These are phyloP conservation scores for Camponotus vicinus DNA, from an alignment of 1,140 invertebrate genomes.

Conservation along the genomic window DNA sequence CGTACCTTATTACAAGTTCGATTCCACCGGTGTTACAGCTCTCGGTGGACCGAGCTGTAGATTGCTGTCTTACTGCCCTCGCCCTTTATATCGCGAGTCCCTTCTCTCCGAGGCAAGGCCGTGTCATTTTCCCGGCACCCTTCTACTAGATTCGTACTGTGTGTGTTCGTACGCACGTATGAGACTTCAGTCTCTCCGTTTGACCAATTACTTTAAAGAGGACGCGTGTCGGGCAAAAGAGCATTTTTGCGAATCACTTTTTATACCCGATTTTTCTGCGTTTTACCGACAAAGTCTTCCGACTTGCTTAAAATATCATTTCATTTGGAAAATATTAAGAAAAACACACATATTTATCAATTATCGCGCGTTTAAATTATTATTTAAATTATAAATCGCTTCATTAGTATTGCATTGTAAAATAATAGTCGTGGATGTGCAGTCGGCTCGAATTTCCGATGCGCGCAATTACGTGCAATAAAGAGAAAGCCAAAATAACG, in stretches of 20 bases:
- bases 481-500: constrained; percentile 62
- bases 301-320: background rate
- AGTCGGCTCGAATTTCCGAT: constrained; percentile 42
- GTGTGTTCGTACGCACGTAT: too few relatives aligned
- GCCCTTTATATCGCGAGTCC: constrained; percentile 65
- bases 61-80: constrained; percentile 75
- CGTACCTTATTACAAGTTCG: constrained; percentile 83
- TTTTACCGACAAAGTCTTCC: background rate
- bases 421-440: constrained; percentile 54
- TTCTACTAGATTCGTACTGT: background rate
- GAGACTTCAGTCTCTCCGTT: constrained; percentile 47
- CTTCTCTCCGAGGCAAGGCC: constrained; percentile 32
- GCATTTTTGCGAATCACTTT: constrained; percentile 28
- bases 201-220: constrained; percentile 76
- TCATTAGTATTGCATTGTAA: constrained; percentile 56
- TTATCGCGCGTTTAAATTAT: constrained; percentile 43
- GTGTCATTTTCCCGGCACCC: constrained; percentile 64
- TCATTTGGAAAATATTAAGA: background rate
- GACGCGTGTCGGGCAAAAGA: constrained; percentile 66
- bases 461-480: constrained; percentile 54
- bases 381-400: constrained; percentile 54
- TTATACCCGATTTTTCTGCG: background rate
- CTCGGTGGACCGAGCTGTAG: constrained; percentile 76
- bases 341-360: constrained; percentile 10
- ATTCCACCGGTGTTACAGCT: constrained; percentile 79